Conservation (phyloP, 2,113 vertebrate genomes). For the Cavia porcellus region DNA sequence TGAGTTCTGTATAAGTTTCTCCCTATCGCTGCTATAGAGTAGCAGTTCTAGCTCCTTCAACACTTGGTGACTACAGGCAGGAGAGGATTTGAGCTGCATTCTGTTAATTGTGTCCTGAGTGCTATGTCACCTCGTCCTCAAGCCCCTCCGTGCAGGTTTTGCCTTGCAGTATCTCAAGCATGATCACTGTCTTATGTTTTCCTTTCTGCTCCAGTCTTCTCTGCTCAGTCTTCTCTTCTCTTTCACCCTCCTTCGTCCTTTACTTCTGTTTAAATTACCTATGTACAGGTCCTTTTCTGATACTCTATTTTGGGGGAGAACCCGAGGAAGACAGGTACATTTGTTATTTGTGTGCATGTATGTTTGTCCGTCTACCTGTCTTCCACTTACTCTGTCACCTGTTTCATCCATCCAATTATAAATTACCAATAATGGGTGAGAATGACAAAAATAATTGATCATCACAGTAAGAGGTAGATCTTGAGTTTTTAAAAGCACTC, state of each 20-base stretch:
- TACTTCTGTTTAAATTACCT: not conserved
- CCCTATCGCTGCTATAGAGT: not conserved
- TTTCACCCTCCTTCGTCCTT: not conserved
- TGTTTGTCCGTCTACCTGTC: not conserved
- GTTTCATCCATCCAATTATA: not conserved
- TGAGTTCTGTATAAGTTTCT: not conserved
- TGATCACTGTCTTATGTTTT: not conserved
- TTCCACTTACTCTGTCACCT: not conserved
- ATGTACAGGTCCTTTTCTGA: not conserved
- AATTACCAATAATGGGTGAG: not conserved
- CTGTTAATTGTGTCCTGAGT: not conserved
- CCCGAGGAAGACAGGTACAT: not conserved
- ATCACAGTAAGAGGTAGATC: not conserved
- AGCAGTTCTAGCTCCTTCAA: not conserved
- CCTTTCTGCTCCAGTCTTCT: not conserved
- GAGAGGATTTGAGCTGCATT: not conserved
- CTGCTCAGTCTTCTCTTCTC: too few species aligned
- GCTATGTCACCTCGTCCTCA: not conserved
- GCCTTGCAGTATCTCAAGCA: not conserved
- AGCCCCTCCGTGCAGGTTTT: not conserved
- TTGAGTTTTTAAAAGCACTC: constrained; percentile 50
- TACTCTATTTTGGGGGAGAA: not conserved
- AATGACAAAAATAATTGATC: not conserved
- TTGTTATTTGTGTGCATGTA: not conserved
- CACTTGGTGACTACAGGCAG: not conserved